Evolutionary conservation across 2,797 vertebrate genomes (phyloP).

Genomic region (Podargus strigoides): DNA sequence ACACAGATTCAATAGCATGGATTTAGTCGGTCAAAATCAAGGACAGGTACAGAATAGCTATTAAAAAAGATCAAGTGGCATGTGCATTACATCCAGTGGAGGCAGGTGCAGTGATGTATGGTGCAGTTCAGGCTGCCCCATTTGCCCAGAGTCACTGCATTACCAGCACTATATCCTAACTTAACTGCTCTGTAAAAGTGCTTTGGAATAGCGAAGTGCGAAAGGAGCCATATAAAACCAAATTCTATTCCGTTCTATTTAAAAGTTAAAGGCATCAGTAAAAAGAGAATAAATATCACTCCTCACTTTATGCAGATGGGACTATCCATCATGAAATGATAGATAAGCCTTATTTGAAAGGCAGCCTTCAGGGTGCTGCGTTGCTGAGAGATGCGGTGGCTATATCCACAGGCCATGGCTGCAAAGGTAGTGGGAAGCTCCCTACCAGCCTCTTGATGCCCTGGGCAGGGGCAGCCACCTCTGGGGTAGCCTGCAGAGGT

Average conservation of each 20-base stretch:
- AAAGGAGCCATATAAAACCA: not conserved
- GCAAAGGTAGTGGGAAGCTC: not conserved
- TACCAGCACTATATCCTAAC: not conserved
- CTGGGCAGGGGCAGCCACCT: not conserved
- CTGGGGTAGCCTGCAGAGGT: not conserved
- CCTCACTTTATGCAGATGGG: not conserved
- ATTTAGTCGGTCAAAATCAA: constrained; percentile 8
- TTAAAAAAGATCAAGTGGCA: not conserved
- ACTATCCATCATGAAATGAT: not conserved
- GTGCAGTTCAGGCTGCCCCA: not conserved
- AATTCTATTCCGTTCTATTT: not conserved
- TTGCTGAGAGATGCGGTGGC: rapidly evolving
- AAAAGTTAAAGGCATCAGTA: not conserved
- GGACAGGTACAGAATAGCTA: not conserved
- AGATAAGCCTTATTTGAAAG: not conserved
- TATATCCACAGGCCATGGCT: rapidly evolving
- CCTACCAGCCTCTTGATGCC: rapidly evolving
- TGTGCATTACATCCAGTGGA: not conserved
- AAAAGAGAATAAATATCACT: constrained; percentile 12
- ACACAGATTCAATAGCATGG: not conserved
- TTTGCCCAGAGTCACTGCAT: not conserved
- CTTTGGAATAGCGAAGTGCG: not conserved
- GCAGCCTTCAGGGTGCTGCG: not conserved
- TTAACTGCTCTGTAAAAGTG: not conserved
- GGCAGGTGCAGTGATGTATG: not conserved